phyloP scores from a whole-genome alignment of 1,140 invertebrate species.

The Chironomus tepperi region DNA sequence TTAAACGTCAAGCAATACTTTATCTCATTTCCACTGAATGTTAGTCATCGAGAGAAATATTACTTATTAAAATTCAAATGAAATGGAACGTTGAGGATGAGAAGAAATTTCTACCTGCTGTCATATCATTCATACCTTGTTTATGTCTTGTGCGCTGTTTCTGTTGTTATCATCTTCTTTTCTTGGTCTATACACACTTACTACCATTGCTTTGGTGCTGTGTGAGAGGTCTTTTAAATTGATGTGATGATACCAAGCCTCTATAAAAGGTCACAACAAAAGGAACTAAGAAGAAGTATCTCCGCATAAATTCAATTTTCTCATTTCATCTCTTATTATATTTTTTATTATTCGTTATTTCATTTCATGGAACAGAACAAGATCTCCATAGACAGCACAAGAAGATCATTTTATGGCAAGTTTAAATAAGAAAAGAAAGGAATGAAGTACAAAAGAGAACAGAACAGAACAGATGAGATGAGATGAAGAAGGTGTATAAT shows the following conservation, averaged over 20 bases:
- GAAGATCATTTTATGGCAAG: too few species aligned
- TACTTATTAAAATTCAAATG: too few species aligned
- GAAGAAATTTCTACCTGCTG: slow-evolving; percentile 6
- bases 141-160: background rate
- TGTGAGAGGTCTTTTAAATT: background rate
- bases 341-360: too few species aligned
- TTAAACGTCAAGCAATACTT: too few species aligned
- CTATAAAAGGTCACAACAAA: slow-evolving; percentile 8
- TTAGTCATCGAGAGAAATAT: too few species aligned
- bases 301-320: slow-evolving; percentile 10
- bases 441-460: too few species aligned
- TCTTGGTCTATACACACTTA: too few species aligned
- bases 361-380: too few species aligned
- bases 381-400: too few species aligned
- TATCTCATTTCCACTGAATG: too few species aligned
- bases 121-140: slow-evolving; percentile 8
- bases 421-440: too few species aligned
- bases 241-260: background rate
- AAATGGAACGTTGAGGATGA: background rate
- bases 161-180: background rate
- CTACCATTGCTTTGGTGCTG: too few species aligned
- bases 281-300: background rate
- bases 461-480: background rate
- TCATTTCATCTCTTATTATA: background rate
- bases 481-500: slow-evolving; percentile 6